Evolutionary conservation across 2,113 vertebrate genomes (phyloP).

Genomic region (Jacana jacana): DNA sequence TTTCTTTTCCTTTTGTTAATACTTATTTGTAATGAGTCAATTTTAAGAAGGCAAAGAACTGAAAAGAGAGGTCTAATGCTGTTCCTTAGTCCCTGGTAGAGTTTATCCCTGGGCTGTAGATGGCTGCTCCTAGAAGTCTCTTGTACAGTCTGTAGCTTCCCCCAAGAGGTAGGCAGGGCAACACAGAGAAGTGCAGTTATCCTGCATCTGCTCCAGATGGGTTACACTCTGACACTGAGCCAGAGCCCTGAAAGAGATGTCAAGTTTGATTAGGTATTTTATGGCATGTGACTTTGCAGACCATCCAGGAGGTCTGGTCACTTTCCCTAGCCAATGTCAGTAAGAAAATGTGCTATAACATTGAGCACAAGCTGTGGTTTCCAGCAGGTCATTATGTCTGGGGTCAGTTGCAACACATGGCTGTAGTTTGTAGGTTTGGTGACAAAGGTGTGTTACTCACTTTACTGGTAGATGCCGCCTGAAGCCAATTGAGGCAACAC

Average conservation of each 20-base stretch:
- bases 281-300: not conserved
- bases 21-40: not conserved
- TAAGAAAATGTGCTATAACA: not conserved
- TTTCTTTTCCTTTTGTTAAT: not conserved
- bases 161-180: not conserved
- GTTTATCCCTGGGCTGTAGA: not conserved
- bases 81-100: not conserved
- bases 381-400: not conserved
- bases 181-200: not conserved
- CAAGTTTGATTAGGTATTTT: not conserved
- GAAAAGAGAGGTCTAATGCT: not conserved
- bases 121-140: not conserved
- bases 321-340: accelerated
- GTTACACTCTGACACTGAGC: not conserved
- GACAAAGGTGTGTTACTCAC: not conserved
- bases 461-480: not conserved
- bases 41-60: not conserved
- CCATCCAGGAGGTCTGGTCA: not conserved
- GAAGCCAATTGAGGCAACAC: not conserved
- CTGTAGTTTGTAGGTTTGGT: not conserved
- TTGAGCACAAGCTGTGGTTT: not conserved
- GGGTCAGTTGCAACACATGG: not conserved
- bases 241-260: not conserved
- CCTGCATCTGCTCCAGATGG: not conserved
- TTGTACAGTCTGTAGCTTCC: not conserved